Evolutionary conservation across 2,797 vertebrate species (phyloP), one percentile per base, ranked within the genome.

Genomic region (Microtus agrestis): DNA sequence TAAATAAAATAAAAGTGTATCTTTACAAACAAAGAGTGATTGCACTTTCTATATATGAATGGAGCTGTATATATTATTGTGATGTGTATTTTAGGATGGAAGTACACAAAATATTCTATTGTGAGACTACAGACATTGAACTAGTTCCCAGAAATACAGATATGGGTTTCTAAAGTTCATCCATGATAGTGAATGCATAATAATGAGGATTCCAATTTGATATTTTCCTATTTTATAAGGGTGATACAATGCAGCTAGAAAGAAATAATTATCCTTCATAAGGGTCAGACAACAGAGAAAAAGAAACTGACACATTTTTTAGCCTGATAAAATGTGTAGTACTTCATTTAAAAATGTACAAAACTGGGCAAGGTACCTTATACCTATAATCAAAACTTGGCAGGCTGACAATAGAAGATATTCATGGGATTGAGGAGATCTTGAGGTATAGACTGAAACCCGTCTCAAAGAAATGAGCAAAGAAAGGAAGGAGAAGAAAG

Each of bases 131-230:
- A 84, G 86, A 29, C 37, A 81, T 25, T 85, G 65, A 87, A 67
- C 43, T 87, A 19, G 25, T 87, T 91, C 96, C 65, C 43, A 96
- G 77, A 77, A 96, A 91, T 73, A 23, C 76, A 90, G 48, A 37
- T 19, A 46, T 87, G 63, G 91, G 87, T 61, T 93, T 80, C 46
- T 48, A n/a, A 43, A 95, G 65, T 34, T 91, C 2, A 91, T 56
- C 4, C 46, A 87, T 93, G 69, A 95, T 65, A 29, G 90, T 82
- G 40, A 80, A 80, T 43, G 87, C 29, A 59, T 77, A 13, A 2
- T 81, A 31, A 43, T 67, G n/a, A 65, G 34, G 96, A 84, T 25
- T 3, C 80, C 40, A 84, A 23, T 71, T 29, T 63, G 46, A 69
- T 29, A 43, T 37, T 1, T 17, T 91, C 79, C 43, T 82, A 29